These are phyloP conservation scores for Gymnorhina tibicen DNA, from an alignment of 2,113 vertebrate genomes.

Conservation along the genomic window DNA sequence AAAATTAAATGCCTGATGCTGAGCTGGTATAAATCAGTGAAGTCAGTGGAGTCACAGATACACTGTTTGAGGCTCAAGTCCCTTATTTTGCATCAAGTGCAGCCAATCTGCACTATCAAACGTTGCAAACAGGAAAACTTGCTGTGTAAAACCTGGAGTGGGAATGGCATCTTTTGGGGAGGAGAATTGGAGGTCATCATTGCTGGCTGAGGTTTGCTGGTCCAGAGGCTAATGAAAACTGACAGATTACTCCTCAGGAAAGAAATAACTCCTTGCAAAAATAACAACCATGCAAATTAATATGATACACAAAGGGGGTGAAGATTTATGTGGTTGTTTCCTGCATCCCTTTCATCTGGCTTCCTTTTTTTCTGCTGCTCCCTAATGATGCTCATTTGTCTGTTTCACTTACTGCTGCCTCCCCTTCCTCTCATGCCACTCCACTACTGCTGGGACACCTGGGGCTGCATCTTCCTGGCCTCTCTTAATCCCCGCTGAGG, in stretches of 20 bases:
- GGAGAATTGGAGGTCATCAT: background rate
- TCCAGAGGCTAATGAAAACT: slow-evolving; percentile 8
- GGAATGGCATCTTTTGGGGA: background rate
- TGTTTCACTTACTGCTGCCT: background rate
- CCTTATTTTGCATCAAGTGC: background rate
- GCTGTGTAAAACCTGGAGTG: background rate
- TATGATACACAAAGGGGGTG: background rate
- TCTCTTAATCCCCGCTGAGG: background rate
- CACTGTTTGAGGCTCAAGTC: background rate
- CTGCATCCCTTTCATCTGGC: background rate
- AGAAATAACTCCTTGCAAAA: background rate
- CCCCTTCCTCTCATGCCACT: background rate
- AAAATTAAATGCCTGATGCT: background rate
- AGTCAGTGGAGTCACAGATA: background rate
- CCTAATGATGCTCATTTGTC: slow-evolving; percentile 26
- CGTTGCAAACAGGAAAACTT: background rate
- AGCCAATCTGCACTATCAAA: background rate
- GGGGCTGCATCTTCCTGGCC: background rate
- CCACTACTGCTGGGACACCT: background rate
- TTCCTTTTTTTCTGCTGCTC: background rate
- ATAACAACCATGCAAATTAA: slow-evolving; percentile 39
- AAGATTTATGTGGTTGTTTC: slow-evolving; percentile 29
- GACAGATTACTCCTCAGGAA: slow-evolving; percentile 19
- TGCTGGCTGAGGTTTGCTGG: background rate
- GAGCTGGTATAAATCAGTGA: background rate